Percentiles rank a stretch among this genome's conserved stretches.
Evolutionary conservation across 1,140 invertebrate species (phyloP).

Genomic region (Drosophila hydei): DNA sequence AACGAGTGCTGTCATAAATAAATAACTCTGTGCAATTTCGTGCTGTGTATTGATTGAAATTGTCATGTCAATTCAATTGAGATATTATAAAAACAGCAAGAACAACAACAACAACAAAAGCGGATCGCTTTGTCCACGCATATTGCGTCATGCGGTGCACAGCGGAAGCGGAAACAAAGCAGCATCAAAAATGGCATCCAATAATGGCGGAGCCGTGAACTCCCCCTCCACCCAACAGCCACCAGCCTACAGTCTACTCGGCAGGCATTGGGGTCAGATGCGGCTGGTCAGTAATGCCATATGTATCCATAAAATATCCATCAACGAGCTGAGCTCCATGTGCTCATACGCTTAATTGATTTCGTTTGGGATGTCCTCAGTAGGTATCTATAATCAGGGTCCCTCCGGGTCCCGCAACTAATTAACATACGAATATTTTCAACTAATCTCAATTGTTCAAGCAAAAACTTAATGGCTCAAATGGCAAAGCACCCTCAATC

Average conservation of each 20-base stretch:
- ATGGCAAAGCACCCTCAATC: not conserved
- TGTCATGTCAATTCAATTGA: slow-evolving; percentile 57
- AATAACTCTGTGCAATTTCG: slow-evolving; percentile 51
- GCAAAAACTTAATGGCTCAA: not conserved
- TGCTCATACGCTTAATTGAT: slow-evolving; percentile 58
- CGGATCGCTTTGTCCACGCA: slow-evolving; percentile 19
- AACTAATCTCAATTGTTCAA: slow-evolving; percentile 55
- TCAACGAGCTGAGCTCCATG: slow-evolving; percentile 44
- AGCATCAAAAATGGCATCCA: slow-evolving; percentile 54
- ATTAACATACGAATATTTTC: slow-evolving; percentile 54
- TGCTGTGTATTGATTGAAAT: slow-evolving; percentile 50
- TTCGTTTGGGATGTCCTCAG: slow-evolving; percentile 35
- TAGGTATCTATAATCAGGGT: slow-evolving; percentile 7
- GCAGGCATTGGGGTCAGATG: slow-evolving; percentile 11
- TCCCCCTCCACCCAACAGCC: too few relatives aligned
- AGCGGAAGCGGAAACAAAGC: slow-evolving; percentile 79
- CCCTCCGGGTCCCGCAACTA: slow-evolving; percentile 29
- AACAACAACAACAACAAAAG: slow-evolving; percentile 26
- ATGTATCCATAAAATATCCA: slow-evolving; percentile 59
- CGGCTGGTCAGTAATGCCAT: slow-evolving; percentile 51
- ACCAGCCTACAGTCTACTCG: too few relatives aligned
- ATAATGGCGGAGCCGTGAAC: slow-evolving; percentile 38
- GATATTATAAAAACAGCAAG: slow-evolving; percentile 14
- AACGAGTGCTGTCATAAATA: slow-evolving; percentile 34
- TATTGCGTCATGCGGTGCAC: slow-evolving; percentile 46